Conservation (phyloP, 2,113 vertebrate species). For the Sphyrna mokarran region DNA sequence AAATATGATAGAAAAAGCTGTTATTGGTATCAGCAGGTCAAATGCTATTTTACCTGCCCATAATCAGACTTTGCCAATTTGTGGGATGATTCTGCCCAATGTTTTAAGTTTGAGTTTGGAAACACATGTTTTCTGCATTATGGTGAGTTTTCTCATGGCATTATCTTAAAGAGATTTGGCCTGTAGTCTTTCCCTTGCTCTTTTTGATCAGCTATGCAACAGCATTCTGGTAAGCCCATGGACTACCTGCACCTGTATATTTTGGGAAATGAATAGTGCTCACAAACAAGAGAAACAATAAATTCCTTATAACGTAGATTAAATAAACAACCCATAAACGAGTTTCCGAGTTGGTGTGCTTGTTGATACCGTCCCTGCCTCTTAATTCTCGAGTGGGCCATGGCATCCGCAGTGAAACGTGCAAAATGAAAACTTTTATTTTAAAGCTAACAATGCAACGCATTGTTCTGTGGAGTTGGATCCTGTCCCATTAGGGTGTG, state of each 20-base stretch:
- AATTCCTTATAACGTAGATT: neutral
- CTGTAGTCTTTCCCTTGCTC: neutral
- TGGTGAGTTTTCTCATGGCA: neutral
- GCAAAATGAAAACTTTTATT: neutral
- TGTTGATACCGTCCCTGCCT: conserved; percentile 11
- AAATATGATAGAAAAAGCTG: no score
- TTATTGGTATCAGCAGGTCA: no score
- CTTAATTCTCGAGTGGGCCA: neutral
- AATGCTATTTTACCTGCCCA: no score
- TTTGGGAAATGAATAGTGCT: no score
- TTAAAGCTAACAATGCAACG: neutral
- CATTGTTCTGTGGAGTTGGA: conserved; percentile 11
- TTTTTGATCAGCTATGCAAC: neutral
- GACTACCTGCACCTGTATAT: no score
- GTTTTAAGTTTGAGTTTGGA: neutral
- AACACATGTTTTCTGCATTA: neutral
- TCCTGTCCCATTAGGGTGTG: conserved; percentile 21
- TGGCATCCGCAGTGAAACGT: conserved; percentile 11
- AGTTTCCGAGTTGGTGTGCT: neutral
- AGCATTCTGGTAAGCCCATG: no score
- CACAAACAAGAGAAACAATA: neutral
- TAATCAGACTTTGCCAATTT: no score
- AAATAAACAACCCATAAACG: conserved; percentile 1
- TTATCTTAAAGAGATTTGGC: neutral
- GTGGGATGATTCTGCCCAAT: no score